Percentiles rank a stretch among this genome's conserved stretches.
Conservation (phyloP, 2,113 vertebrate genomes). For the Lophotis ruficrista region DNA sequence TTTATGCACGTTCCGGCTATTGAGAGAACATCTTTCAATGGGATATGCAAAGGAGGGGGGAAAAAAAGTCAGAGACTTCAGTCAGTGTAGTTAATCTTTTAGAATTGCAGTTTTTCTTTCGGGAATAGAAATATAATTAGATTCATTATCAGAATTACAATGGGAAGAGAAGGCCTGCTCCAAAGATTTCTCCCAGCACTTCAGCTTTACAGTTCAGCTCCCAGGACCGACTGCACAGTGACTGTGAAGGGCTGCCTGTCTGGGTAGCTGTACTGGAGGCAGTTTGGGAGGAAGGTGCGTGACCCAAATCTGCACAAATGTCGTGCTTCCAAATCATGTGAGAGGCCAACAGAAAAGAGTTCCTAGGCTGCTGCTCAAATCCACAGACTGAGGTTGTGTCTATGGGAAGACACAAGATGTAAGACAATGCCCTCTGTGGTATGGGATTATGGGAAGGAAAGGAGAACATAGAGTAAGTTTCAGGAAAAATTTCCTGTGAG, state of each 20-base stretch:
- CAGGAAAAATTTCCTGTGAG: not conserved
- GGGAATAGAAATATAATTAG: not conserved
- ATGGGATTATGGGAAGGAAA: not conserved
- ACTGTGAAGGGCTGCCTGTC: not conserved
- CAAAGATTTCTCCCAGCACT: not conserved
- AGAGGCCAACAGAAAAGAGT: not conserved
- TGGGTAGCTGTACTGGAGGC: not conserved
- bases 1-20: not conserved
- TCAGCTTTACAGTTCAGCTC: not conserved
- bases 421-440: fast-evolving
- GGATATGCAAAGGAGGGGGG: not conserved
- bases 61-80: not conserved
- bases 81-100: not conserved
- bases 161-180: not conserved
- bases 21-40: not conserved
- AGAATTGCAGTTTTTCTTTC: not conserved
- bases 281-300: not conserved
- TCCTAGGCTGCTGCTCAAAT: not conserved
- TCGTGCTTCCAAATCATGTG: not conserved
- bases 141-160: not conserved
- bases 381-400: not conserved
- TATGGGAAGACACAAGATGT: not conserved
- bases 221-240: fast-evolving
- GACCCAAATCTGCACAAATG: not conserved
- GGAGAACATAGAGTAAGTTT: not conserved